These are phyloP conservation scores for Penaeus japonicus DNA, from an alignment of 1,140 invertebrate genomes.

Conservation along the genomic window DNA sequence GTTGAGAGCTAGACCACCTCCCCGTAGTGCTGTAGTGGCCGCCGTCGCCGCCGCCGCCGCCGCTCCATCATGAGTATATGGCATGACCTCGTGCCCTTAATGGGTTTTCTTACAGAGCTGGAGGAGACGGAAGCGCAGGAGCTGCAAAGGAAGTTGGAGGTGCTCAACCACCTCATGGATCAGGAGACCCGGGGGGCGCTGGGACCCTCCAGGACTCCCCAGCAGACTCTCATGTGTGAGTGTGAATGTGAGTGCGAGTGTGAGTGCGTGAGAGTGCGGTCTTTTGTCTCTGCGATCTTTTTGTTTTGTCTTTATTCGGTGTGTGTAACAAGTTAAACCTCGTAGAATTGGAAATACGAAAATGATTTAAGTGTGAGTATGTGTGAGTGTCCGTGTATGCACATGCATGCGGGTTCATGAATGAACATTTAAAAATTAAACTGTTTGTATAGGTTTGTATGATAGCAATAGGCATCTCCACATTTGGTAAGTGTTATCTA, in stretches of 20 bases:
- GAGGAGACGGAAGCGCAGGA: slow-evolving; percentile 89
- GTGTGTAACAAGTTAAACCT: too few species aligned
- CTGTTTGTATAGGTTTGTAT: too few species aligned
- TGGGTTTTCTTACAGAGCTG: slow-evolving; percentile 74
- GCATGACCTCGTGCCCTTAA: slow-evolving; percentile 23
- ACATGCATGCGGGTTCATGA: too few species aligned
- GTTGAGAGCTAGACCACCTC: too few species aligned
- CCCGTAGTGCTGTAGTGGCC: neutral
- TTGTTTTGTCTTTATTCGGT: too few species aligned
- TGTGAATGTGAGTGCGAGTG: neutral
- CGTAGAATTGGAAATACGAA: too few species aligned
- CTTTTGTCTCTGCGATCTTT: too few species aligned
- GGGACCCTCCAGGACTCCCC: slow-evolving; percentile 40
- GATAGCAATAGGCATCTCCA: too few species aligned
- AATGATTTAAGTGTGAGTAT: too few species aligned
- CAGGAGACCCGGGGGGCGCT: slow-evolving; percentile 22
- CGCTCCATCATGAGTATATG: neutral
- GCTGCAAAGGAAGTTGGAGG: slow-evolving; percentile 88
- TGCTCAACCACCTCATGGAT: slow-evolving; percentile 84
- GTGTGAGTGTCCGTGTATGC: too few species aligned
- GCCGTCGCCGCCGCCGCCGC: neutral
- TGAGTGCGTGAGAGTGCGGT: neutral
- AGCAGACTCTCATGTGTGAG: slow-evolving; percentile 47
- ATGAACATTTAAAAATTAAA: too few species aligned
- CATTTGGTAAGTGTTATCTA: too few species aligned